Evolutionary conservation across 2,113 vertebrate genomes (phyloP).

Genomic region (Gulo gulo): DNA sequence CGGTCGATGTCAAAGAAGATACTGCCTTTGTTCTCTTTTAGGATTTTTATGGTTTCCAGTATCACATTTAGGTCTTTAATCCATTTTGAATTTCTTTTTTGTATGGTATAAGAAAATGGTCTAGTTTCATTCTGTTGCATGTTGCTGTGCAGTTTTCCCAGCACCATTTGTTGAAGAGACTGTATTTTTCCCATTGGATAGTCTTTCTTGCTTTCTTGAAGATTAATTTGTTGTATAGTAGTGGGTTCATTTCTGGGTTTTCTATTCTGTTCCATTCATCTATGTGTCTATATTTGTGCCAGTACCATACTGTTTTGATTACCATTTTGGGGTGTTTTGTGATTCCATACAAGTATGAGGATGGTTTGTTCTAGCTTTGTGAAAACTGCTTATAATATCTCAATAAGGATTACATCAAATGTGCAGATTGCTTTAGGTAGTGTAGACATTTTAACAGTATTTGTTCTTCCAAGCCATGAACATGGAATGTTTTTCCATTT

Average conservation of each 20-base stretch:
- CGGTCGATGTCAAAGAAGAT: too few relatives aligned
- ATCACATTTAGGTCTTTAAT: too few relatives aligned
- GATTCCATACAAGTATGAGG: background rate
- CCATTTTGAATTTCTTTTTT: too few relatives aligned
- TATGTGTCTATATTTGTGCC: background rate
- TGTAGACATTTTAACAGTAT: background rate
- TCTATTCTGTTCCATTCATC: background rate
- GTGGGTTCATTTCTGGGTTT: background rate
- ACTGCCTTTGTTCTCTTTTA: too few relatives aligned
- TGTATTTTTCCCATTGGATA: too few relatives aligned
- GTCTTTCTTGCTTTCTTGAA: background rate
- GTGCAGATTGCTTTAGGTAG: background rate
- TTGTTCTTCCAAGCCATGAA: background rate
- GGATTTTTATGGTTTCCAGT: too few relatives aligned
- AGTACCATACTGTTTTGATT: background rate
- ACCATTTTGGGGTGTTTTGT: background rate
- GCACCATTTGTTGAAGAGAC: too few relatives aligned
- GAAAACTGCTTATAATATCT: background rate
- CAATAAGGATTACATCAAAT: background rate
- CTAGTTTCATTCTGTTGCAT: too few relatives aligned
- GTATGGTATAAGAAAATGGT: too few relatives aligned
- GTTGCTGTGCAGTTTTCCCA: too few relatives aligned
- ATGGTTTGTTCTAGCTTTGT: background rate
- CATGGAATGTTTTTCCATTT: background rate
- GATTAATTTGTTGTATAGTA: background rate